Conservation (phyloP, 2,797 vertebrate species). For the Hirundo rustica region DNA sequence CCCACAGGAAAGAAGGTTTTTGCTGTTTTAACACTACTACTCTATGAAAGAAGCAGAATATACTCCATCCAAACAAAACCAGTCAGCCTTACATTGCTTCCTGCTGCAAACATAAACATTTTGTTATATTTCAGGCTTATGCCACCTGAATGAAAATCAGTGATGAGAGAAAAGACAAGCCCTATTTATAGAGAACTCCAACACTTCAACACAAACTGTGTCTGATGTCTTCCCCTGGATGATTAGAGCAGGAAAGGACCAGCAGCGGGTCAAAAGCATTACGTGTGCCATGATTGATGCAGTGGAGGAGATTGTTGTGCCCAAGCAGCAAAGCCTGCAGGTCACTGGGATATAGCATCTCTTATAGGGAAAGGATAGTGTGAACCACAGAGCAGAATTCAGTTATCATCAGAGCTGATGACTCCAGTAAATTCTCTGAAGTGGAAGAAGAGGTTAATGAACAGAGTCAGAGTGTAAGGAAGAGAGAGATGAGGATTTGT, state of each 20-base stretch:
- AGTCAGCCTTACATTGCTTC: neutral
- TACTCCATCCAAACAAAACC: neutral
- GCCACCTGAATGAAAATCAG: constrained; percentile 1
- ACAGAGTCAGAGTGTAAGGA: neutral
- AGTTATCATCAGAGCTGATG: neutral
- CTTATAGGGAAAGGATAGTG: neutral
- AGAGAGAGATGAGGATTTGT: neutral
- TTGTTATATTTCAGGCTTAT: neutral
- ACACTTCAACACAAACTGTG: neutral
- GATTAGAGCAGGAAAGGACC: neutral
- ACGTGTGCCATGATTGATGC: neutral
- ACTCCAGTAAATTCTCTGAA: neutral
- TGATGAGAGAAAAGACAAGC: neutral
- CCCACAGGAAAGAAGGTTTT: neutral
- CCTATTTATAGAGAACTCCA: neutral
- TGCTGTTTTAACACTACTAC: neutral
- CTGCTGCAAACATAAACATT: neutral
- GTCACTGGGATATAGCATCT: neutral
- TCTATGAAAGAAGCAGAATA: neutral
- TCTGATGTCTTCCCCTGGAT: neutral
- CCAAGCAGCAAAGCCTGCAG: neutral
- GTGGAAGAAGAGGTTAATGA: neutral
- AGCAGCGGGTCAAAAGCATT: neutral
- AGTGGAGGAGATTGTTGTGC: neutral
- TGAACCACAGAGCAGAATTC: neutral